A percentile compares a stretch with the other conserved stretches of the same genome.
Conservation (phyloP, 2,113 vertebrate genomes). For the Callopanchax toddi region DNA sequence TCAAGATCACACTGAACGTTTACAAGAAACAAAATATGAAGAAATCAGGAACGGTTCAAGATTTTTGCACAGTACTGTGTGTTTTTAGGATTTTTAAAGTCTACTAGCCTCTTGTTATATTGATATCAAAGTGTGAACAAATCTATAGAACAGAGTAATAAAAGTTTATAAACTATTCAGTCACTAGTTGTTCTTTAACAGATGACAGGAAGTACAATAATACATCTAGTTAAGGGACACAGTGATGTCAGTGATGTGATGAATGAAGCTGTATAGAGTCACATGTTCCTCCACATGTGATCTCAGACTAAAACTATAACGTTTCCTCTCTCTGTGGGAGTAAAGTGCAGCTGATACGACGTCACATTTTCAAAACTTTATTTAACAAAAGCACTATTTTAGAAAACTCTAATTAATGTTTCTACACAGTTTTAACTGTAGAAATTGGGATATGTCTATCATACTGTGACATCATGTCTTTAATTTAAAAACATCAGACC, state of each 20-base stretch:
- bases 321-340: not conserved
- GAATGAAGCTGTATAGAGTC: constrained; percentile 22
- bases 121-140: no score
- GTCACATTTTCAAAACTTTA: not conserved
- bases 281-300: constrained; percentile 25
- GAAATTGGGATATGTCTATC: no score
- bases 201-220: constrained; percentile 1
- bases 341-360: not conserved
- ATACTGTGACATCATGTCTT: no score
- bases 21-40: not conserved
- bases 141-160: no score
- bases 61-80: not conserved
- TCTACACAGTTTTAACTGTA: no score
- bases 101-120: no score
- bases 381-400: no score
- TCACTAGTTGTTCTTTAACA: not conserved
- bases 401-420: no score
- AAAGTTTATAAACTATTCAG: not conserved
- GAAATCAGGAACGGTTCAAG: not conserved
- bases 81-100: no score
- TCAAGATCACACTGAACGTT: not conserved
- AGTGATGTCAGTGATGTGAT: constrained; percentile 24
- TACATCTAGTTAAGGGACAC: not conserved
- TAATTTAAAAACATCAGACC: no score
- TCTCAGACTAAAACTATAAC: not conserved